Conservation (phyloP, 64 coral and sea anemone species). For the Stylophora pistillata region DNA sequence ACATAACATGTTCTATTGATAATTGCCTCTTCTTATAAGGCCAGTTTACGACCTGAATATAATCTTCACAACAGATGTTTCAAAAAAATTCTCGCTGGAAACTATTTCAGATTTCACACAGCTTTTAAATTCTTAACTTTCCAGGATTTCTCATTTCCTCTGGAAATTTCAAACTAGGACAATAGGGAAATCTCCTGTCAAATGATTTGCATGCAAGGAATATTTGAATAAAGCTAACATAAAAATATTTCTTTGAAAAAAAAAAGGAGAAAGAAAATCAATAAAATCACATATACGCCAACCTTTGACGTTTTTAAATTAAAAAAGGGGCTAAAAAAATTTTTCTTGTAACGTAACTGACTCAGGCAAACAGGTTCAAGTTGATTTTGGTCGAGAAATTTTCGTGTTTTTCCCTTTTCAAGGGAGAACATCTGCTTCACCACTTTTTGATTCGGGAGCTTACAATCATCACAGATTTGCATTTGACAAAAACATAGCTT, state of each 20-base stretch:
- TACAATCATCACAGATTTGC: constrained; percentile 27
- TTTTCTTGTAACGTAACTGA: not conserved
- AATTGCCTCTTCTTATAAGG: not conserved
- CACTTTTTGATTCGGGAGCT: constrained; percentile 11
- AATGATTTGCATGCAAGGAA: not conserved
- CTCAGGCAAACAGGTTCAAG: not conserved
- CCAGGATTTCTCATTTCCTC: not conserved
- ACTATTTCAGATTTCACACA: not conserved
- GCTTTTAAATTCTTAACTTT: not conserved
- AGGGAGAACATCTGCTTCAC: constrained; percentile 12
- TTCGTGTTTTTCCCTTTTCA: constrained; percentile 1
- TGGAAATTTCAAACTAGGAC: not conserved
- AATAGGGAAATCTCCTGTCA: not conserved
- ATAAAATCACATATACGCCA: not conserved
- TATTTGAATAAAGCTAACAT: not conserved
- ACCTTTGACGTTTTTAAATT: not conserved
- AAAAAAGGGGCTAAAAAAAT: not conserved
- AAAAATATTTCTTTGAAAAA: not conserved
- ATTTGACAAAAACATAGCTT: constrained; percentile 30
- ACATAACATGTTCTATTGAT: not conserved
- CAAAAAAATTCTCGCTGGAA: not conserved
- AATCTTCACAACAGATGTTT: not conserved
- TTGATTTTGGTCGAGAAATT: not conserved
- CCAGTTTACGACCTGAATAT: not conserved
- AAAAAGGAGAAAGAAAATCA: not conserved